These are phyloP conservation scores for Orthosia gracilis DNA, from an alignment of 2,888 invertebrate species.

Conservation along the genomic window DNA sequence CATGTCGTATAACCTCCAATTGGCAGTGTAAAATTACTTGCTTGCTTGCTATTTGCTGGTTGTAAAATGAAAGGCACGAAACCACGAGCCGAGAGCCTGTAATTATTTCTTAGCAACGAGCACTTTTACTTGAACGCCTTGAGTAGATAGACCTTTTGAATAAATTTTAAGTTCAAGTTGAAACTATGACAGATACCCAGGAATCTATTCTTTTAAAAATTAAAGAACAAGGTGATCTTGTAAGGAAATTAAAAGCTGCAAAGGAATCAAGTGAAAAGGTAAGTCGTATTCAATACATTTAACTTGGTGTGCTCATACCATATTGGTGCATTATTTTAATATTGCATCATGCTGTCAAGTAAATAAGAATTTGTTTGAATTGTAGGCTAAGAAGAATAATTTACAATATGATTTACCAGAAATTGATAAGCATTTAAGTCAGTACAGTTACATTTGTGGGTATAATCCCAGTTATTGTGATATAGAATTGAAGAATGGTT, in stretches of 20 bases:
- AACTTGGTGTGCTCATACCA: slow-evolving; percentile 18
- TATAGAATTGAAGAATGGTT: slow-evolving; percentile 79
- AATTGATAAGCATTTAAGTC: slow-evolving; percentile 86
- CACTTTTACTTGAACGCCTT: slow-evolving; percentile 77
- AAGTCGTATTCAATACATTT: slow-evolving; percentile 26
- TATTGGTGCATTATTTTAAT: slow-evolving; percentile 45
- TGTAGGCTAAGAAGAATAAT: slow-evolving; percentile 78
- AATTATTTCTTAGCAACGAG: slow-evolving; percentile 72
- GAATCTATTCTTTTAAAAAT: slow-evolving; percentile 84
- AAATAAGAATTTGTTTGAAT: slow-evolving; percentile 67
- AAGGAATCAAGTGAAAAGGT: slow-evolving; percentile 96
- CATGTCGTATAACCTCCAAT: slow-evolving; percentile 58
- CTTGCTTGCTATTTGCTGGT: slow-evolving; percentile 65
- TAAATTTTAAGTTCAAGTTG: slow-evolving; percentile 61
- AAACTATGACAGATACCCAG: slow-evolving; percentile 83
- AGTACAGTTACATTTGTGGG: slow-evolving; percentile 91
- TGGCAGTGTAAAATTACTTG: slow-evolving; percentile 46
- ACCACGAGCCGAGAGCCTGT: slow-evolving; percentile 75
- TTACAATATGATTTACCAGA: slow-evolving; percentile 76
- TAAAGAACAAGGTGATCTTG: slow-evolving; percentile 94
- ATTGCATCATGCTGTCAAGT: slow-evolving; percentile 74
- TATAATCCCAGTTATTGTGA: slow-evolving; percentile 90
- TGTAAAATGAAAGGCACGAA: slow-evolving; percentile 81
- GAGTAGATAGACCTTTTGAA: slow-evolving; percentile 50
- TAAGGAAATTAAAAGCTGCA: slow-evolving; percentile 95